Base-by-base conservation (phyloP, 2,888 invertebrate species). In the Ferrisia virgata region DNA sequence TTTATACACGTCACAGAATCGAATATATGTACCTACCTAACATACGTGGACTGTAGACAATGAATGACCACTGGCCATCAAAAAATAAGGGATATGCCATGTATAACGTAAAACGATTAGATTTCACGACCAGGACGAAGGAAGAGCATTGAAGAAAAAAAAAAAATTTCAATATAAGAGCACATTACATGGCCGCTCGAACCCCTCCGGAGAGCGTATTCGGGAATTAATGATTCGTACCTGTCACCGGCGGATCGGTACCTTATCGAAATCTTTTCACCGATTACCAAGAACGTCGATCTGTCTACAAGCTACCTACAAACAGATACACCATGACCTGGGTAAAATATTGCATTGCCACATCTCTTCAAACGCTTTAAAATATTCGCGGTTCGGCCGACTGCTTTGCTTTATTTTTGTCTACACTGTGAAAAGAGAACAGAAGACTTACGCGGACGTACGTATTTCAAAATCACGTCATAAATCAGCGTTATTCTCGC, bases 401-500 rank as follows among this genome's bases (percentile, higher is more conserved):
- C 53, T 22, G 53, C 8, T 47, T 47, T 13, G 40, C 40, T 53
- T 53, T 22, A 22, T 8, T 53, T 53, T 22, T 33, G 1, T 2
- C 33, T 36, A 11, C 33, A 33, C n/a, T 33, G n/a, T 53, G 53
- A 53, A 53, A 53, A 53, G 53, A 53, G 40, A 8, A 40, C 11
- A 64, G 28, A 28, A 33, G 72, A 76, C 72, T 33, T 33, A 64
- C 36, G 72, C 72, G 72, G 72, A 64, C 36, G 72, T 18, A 76
- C 28, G 28, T 69, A 31, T 76, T 33, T 36, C 72, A 28, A 15
- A 76, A 76, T 76, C 72, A 22, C 72, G 72, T 76, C 72, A 76
- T 76, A 76, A 76, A 76, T 76, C 72, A 76, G 72, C 72, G 72
- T 76, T 76, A 76, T 36, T 53, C 53, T 53, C 22, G 8, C 72